Base-by-base conservation (phyloP, 2,797 vertebrate genomes). In the Lepilemur ruficaudatus region DNA sequence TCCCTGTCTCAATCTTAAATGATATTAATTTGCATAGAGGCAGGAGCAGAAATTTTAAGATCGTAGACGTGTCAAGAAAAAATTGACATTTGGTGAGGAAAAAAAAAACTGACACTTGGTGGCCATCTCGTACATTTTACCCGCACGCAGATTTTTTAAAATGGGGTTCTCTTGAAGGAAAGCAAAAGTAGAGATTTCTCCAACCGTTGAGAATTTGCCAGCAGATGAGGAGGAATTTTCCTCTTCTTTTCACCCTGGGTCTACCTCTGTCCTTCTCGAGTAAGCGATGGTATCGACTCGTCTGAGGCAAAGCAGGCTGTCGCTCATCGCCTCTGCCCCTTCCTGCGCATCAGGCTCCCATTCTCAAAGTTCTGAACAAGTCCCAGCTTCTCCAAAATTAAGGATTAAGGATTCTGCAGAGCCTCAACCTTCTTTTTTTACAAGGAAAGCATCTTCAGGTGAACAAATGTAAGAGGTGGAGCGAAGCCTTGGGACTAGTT, bases 361-460 rank as follows among this genome's bases (percentile, higher is more conserved):
- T 61, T 0, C 88, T 59, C 63, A 91, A 97, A 43, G 95, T 98
- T 92, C 79, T 41, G 73, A 69, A 5, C 4, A 78, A 97, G 86
- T 92, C 87, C 57, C 93, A 97, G 92, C 93, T 96, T 89, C 93
- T 83, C 95, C 75, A 75, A 32, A 46, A 93, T 7, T 82, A 93
- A 94, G 81, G 96, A 59, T 75, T n/a, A 50, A 4, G 75, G 12
- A 93, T 94, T 23, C 97, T 97, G 97, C 97, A 91, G 96, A 78
- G 3, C 23, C 12, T 91, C 52, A 28, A 2, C 43, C 28, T 38
- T 30, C 75, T 63, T 11, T 73, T 73, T 61, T 72, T 9, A 55
- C 80, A 20, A 88, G 55, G 95, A 88, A 95, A 93, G 0, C 96
- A 57, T 30, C 93, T 70, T 94, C 96, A 97, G 97, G 98, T 97